These are phyloP conservation scores for Cynocephalus volans DNA, from an alignment of 2,113 vertebrate genomes.

Conservation along the genomic window DNA sequence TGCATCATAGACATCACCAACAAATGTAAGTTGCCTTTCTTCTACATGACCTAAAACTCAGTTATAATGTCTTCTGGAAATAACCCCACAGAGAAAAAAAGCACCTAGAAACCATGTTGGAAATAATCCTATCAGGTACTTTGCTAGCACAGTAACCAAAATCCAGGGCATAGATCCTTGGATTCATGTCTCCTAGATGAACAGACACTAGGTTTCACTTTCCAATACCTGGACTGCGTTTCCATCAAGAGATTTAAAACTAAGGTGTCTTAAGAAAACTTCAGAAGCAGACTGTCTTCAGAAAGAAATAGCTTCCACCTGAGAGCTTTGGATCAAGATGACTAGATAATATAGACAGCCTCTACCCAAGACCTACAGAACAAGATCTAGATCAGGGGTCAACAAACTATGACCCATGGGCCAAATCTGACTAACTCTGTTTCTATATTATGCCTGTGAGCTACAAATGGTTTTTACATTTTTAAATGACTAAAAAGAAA, in stretches of 20 bases:
- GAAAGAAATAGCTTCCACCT: not conserved
- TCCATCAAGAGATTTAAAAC: not conserved
- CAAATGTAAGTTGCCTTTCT: not conserved
- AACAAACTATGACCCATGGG: not conserved
- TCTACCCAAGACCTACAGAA: not conserved
- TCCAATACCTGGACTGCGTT: not conserved
- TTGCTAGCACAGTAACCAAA: not conserved
- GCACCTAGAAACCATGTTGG: not conserved
- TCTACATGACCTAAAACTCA: conserved; percentile 1
- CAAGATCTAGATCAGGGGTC: not conserved
- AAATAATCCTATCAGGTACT: not conserved
- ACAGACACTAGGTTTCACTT: not conserved
- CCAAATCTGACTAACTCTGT: not conserved
- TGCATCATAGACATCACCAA: not conserved
- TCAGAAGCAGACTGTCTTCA: not conserved
- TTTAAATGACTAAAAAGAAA: not conserved
- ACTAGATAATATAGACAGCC: not conserved
- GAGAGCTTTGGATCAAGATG: not conserved
- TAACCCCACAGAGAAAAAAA: not conserved
- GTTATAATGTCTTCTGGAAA: not conserved
- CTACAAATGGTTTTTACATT: not conserved
- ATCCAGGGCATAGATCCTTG: not conserved
- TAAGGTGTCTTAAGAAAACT: not conserved
- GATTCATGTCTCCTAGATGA: not conserved
- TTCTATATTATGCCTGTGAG: not conserved